Evolutionary conservation across 1,140 invertebrate genomes (phyloP).

Genomic region (Drosophila willistoni): DNA sequence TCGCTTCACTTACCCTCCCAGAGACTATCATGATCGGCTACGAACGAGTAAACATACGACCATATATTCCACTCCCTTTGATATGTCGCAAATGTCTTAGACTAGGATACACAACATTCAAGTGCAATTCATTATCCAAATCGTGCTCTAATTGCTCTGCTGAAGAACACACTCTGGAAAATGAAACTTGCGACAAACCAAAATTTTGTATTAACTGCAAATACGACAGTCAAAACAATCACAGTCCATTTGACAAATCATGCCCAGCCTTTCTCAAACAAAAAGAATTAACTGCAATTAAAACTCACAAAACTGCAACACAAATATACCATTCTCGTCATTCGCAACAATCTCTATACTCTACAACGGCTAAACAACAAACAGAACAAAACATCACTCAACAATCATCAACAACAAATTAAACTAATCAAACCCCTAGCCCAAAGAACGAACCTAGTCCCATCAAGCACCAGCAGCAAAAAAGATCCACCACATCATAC

Average conservation of each 20-base stretch:
- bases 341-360: slow-evolving; percentile 10
- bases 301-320: slow-evolving; percentile 27
- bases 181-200: slow-evolving; percentile 15
- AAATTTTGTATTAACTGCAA: slow-evolving; percentile 20
- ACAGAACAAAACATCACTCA: slow-evolving; percentile 6
- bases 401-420: slow-evolving; percentile 4
- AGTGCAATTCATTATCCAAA: not conserved
- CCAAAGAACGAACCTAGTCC: slow-evolving; percentile 8
- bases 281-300: slow-evolving; percentile 18
- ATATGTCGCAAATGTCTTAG: not conserved
- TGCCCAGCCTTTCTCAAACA: slow-evolving; percentile 33
- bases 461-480: slow-evolving; percentile 1
- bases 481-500: slow-evolving; percentile 16
- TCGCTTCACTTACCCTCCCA: slow-evolving; percentile 23
- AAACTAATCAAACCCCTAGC: slow-evolving; percentile 7
- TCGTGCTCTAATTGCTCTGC: slow-evolving; percentile 25
- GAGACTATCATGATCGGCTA: slow-evolving; percentile 28
- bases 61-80: slow-evolving; percentile 20
- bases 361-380: slow-evolving; percentile 9
- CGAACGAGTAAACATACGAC: slow-evolving; percentile 15
- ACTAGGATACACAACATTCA: not conserved
- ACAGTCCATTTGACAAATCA: not conserved
- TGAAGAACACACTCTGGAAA: slow-evolving; percentile 8
- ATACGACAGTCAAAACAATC: no score
- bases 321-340: slow-evolving; percentile 19